These are phyloP conservation scores for Andrena fulva DNA, from an alignment of 2,888 invertebrate species.

Conservation along the genomic window DNA sequence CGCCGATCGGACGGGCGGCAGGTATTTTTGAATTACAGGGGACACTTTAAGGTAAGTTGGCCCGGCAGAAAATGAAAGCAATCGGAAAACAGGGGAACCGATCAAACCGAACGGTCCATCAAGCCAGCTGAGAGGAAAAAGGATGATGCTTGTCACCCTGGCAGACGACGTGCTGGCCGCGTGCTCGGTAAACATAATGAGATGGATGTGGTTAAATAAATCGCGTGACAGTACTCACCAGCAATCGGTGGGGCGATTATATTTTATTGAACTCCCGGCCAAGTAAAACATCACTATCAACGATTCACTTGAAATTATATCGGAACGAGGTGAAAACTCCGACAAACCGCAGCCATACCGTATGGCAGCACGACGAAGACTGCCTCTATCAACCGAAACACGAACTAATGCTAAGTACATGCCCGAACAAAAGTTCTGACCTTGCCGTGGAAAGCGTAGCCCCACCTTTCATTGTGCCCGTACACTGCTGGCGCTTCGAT, in stretches of 20 bases:
- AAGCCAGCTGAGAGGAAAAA: slow-evolving; percentile 55
- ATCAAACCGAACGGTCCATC: slow-evolving; percentile 49
- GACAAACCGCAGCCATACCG: slow-evolving; percentile 79
- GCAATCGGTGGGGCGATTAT: slow-evolving; percentile 34
- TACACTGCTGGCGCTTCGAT: slow-evolving; percentile 7
- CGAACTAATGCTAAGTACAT: slow-evolving; percentile 78
- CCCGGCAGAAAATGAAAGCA: background rate
- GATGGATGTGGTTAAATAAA: slow-evolving; percentile 19
- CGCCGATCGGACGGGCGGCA: background rate
- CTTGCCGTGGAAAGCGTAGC: slow-evolving; percentile 22
- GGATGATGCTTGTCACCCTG: slow-evolving; percentile 73
- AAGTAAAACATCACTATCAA: slow-evolving; percentile 65
- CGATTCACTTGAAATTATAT: slow-evolving; percentile 69
- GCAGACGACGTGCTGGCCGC: slow-evolving; percentile 80
- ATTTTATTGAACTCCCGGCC: slow-evolving; percentile 39
- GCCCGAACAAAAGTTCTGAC: slow-evolving; percentile 68
- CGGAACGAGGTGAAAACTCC: slow-evolving; percentile 71
- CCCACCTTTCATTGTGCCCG: slow-evolving; percentile 35
- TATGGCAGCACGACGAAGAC: slow-evolving; percentile 80
- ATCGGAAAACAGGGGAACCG: slow-evolving; percentile 1
- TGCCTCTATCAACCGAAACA: slow-evolving; percentile 79
- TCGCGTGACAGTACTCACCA: slow-evolving; percentile 59
- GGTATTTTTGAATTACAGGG: too few relatives aligned
- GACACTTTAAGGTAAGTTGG: background rate
- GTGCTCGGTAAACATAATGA: slow-evolving; percentile 55